Base-by-base conservation (phyloP, 35 echinoderm and acorn worm genomes). In the Apostichopus californicus region DNA sequence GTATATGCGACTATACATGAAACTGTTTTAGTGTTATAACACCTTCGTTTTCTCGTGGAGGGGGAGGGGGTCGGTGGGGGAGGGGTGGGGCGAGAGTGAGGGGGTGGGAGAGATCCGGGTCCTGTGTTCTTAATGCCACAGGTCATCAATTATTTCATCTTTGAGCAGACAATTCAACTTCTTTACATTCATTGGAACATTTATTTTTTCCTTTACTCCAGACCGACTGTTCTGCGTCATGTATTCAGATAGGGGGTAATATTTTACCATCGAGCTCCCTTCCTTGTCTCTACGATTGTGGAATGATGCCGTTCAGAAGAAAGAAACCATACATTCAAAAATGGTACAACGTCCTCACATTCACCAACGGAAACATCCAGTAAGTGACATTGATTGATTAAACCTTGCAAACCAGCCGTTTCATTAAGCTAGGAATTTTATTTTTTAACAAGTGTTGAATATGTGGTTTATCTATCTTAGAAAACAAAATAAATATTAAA, bases 321-420 rank as follows among this genome's bases (percentile, higher is more conserved):
- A 94, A 90, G n/a, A 94, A 95, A n/a, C 92, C 94, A 5, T 95
- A 98, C 86, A 95, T 98, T 66, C 94, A 98, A 61, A 98, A 91
- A 57, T 95, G 94, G 94, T 98, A 98, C 92, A 95, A 95, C 79
- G 94, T 98, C 3, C 84, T 98, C 63, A 95, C 94, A 73, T 98
- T 98, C 94, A 95, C 96, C 72, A 92, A 95, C 72, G 96, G 94
- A 53, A 95, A 98, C 79, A 87, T 98, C 52, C 96, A 98, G 94
- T 98, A 93, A 95, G 96, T 95, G 70, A 73, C 60, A 66, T 10
- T 46, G 14, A 56, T 55, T 56, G 64, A 68, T 68, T 18, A 11
- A 4, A 68, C 64, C 64, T 5, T 68, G 18, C 18, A 11, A 68
- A 68, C 64, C 64, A 68, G 64, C 18, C 64, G 64, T 68, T 68